A percentile compares a stretch with the other conserved stretches of the same genome.
Conservation (phyloP, 2,888 invertebrate genomes). For the Kuschelorhynchus macadamiae region DNA sequence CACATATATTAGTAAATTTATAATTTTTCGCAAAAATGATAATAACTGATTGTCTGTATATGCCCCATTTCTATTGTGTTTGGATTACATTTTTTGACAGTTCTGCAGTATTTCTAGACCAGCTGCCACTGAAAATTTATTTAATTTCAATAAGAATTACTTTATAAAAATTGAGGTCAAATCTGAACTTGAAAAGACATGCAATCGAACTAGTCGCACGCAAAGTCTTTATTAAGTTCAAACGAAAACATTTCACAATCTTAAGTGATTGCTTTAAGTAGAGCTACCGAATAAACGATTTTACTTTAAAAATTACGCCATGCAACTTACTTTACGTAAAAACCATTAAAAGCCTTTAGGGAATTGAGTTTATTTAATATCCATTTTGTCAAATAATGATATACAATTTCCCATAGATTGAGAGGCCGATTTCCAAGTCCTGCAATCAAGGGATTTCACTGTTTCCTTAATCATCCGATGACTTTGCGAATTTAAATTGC, state of each 20-base stretch:
- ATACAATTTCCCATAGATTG: slow-evolving; percentile 1
- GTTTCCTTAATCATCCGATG: slow-evolving; percentile 3
- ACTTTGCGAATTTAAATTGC: not conserved
- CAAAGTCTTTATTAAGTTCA: slow-evolving; percentile 20
- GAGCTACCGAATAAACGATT: slow-evolving; percentile 4
- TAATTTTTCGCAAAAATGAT: no score
- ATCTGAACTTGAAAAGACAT: slow-evolving; percentile 1
- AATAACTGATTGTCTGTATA: no score
- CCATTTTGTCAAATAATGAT: slow-evolving; percentile 16
- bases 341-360: not conserved
- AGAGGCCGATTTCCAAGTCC: not conserved
- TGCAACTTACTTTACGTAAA: not conserved
- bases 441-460: slow-evolving; percentile 14
- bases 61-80: no score
- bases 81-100: no score
- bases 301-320: slow-evolving; percentile 20
- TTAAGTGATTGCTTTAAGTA: slow-evolving; percentile 26
- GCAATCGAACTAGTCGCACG: slow-evolving; percentile 9
- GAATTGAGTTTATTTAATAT: slow-evolving; percentile 20
- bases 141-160: no score
- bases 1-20: no score
- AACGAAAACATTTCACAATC: no score
- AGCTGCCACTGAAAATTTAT: no score
- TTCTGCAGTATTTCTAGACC: no score
- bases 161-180: slow-evolving; percentile 7